Base-by-base conservation (phyloP, 53 echinoderm and acorn worm genomes). In the Stichopus horrens region DNA sequence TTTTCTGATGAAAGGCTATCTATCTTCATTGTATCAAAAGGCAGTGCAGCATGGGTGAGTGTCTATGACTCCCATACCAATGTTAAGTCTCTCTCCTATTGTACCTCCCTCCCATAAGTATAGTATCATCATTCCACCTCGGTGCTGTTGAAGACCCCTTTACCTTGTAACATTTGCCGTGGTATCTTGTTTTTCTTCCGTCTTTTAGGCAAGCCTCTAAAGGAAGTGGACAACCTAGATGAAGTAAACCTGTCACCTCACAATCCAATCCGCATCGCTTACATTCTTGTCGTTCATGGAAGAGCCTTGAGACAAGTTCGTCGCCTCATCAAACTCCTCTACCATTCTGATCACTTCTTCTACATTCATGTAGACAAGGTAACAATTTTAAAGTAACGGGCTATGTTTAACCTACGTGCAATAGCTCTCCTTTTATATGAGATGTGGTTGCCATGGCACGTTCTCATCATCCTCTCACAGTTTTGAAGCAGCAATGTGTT, bases 361-460 rank as follows among this genome's bases (percentile, higher is more conserved):
- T 98, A 98, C 77, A 98, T 98, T 76, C 98, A 98, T 85, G 98
- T 98, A 9, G 98, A 98, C 58, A 88, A 90, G 88, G 98, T 98
- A 66, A 93, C 94, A 88, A 55, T 21, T 57, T 7, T 13, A 57
- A 21, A 9, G 11, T 14, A 14, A 14, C 68, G 3, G n/a, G n/a
- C n/a, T 14, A 14, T 67, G 68, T 67, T 67, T 14, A 14, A 67
- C 13, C 1, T 11, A n/a, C 0, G 13, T 67, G 68, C 68, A 14
- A 14, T 11, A 67, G 1, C 4, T n/a, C 68, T 67, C 3, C 68
- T 67, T 14, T n/a, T n/a, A 67, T 67, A 14, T 67, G n/a, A n/a
- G 68, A 67, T 11, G 68, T 67, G 68, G 68, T 11, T 67, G 68
- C 68, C 11, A 67, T n/a, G 68, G 4, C 68, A 14, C n/a, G 3